Conservation (phyloP, 2,888 invertebrate species). For the Psylliodes chrysocephalus region DNA sequence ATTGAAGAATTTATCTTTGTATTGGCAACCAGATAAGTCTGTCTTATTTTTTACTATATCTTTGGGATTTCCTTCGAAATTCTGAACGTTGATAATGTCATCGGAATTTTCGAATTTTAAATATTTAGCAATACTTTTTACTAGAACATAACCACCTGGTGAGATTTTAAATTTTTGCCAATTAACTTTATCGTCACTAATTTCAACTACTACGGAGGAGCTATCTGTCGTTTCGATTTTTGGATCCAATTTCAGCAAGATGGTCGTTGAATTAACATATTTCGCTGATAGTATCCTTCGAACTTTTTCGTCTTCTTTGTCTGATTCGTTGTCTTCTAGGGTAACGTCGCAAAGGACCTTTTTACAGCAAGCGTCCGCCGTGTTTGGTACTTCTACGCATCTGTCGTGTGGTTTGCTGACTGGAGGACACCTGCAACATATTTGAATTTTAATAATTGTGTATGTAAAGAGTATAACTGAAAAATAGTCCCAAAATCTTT, state of each 20-base stretch:
- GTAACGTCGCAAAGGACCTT: slow-evolving; percentile 88
- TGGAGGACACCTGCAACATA: slow-evolving; percentile 68
- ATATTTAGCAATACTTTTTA: slow-evolving; percentile 53
- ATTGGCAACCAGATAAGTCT: slow-evolving; percentile 53
- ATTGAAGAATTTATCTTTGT: slow-evolving; percentile 57
- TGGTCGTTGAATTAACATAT: slow-evolving; percentile 61
- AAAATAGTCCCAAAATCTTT: too few species aligned
- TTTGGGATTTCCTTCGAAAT: slow-evolving; percentile 34
- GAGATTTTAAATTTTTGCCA: slow-evolving; percentile 64
- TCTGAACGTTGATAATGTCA: slow-evolving; percentile 55
- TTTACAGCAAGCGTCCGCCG: slow-evolving; percentile 85
- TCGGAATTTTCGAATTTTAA: slow-evolving; percentile 58
- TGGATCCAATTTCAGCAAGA: slow-evolving; percentile 62
- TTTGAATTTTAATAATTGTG: too few species aligned
- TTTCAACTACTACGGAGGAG: slow-evolving; percentile 59
- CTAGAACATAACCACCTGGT: slow-evolving; percentile 55
- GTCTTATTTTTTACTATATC: slow-evolving; percentile 41
- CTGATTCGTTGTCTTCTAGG: slow-evolving; percentile 77
- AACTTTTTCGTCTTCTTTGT: slow-evolving; percentile 55
- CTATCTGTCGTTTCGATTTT: slow-evolving; percentile 57
- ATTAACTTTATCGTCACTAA: slow-evolving; percentile 62
- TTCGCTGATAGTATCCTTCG: slow-evolving; percentile 57
- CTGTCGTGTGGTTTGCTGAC: slow-evolving; percentile 72
- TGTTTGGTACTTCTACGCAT: slow-evolving; percentile 85
- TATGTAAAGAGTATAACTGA: too few species aligned